Base-by-base conservation (phyloP, 2,797 vertebrate species). In the Urocyon cinereoargenteus region DNA sequence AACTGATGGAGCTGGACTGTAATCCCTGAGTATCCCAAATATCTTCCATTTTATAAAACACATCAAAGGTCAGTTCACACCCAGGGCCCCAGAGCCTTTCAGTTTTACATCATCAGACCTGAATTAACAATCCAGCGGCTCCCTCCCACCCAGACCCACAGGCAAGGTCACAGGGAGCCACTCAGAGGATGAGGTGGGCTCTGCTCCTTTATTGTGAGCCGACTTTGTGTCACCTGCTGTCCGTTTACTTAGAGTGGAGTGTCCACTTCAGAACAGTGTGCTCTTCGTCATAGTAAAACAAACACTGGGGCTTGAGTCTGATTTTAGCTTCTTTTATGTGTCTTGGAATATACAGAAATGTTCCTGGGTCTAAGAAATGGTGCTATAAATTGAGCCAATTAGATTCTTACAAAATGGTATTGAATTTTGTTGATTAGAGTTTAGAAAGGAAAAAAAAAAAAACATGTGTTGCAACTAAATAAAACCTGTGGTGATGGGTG, bases 201-300 rank as follows among this genome's bases (percentile, higher is more conserved):
- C 31, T 2, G 1, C 10, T 24, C 53, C 57, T 26, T 3, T 26
- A 59, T 94, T 85, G 0, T 1, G 9, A 49, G 53, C 70, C 70
- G 64, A 68, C 75, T 40, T 21, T n/a, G 62, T 2, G 4, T 91
- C 91, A 40, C 8, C 88, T 79, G 79, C 57, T 94, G 84, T 98
- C 93, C 82, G 66, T 82, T 95, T 91, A 13, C 62, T 3, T 8
- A 28, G 49, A 70, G 31, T 5, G 15, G 53, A n/a, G n/a, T 0
- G 1, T 64, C 40, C 45, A 0, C 21, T 55, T 19, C 31, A 31
- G 22, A 34, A 10, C 51, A 6, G 2, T 0, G 14, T 6, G 16
- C 12, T 49, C 19, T 66, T 59, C n/a, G 1, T 49, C 18, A 1
- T 0, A 3, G 13, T 8, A 31, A n/a, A 61, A 34, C 12, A 61